Percentiles rank a stretch among this genome's conserved stretches.
phyloP scores from a whole-genome alignment of 2,113 vertebrate species.

The Pluvialis apricaria region DNA sequence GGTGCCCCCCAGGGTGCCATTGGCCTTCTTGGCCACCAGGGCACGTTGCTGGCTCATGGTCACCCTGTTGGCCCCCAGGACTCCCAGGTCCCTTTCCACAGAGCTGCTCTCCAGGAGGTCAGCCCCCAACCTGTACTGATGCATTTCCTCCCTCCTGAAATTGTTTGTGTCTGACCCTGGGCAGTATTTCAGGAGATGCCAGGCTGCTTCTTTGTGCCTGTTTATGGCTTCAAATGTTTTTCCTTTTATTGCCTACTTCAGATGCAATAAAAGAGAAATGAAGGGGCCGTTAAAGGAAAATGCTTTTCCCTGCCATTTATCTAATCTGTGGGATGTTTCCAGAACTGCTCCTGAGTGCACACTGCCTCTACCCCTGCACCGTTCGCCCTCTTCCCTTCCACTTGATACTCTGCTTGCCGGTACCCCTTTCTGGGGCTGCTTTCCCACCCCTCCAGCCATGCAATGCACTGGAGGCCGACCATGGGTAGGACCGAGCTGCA shows the following conservation, averaged over 20 bases:
- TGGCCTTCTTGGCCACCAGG: too few relatives aligned
- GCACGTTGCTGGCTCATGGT: too few relatives aligned
- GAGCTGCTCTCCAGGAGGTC: too few relatives aligned
- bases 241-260: constrained; percentile 6
- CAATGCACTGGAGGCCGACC: too few relatives aligned
- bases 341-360: neutral
- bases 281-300: neutral
- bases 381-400: neutral
- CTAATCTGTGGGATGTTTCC: neutral
- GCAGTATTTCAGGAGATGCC: neutral
- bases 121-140: too few relatives aligned
- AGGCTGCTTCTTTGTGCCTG: neutral
- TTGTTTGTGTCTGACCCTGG: neutral
- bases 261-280: constrained; percentile 6
- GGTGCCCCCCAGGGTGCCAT: too few relatives aligned
- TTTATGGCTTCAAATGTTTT: neutral
- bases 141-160: neutral
- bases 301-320: neutral
- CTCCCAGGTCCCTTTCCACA: too few relatives aligned
- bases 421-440: neutral
- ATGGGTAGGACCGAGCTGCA: rapidly evolving
- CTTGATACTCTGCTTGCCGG: neutral
- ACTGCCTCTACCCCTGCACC: neutral
- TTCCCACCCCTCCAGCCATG: neutral
- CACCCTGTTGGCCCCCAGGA: too few relatives aligned